Percentiles rank a stretch among this genome's conserved stretches.
Conservation (phyloP, 1,140 invertebrate species). For the Drosophila mauritiana region DNA sequence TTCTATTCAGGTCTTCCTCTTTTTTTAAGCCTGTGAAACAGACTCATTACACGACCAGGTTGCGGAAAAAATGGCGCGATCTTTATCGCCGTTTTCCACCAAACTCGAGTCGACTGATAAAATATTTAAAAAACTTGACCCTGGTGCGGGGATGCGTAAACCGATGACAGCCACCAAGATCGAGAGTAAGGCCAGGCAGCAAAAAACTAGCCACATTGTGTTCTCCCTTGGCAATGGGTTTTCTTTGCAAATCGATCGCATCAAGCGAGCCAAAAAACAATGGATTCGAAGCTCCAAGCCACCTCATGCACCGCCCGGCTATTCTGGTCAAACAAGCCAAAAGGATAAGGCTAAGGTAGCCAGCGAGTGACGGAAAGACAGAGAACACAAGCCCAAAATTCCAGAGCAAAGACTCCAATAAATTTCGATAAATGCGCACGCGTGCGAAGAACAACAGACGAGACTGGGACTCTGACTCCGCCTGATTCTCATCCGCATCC, state of each 20-base stretch:
- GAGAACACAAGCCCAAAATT: constrained; percentile 80
- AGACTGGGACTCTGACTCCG: constrained; percentile 13
- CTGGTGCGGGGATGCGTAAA: constrained; percentile 31
- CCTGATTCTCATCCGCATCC: constrained; percentile 22
- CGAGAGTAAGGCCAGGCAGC: constrained; percentile 2
- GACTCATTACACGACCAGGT: constrained; percentile 67
- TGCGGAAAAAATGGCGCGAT: constrained; percentile 69
- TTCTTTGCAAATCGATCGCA: constrained; percentile 75
- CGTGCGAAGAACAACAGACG: constrained; percentile 64
- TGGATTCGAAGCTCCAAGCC: constrained; percentile 40
- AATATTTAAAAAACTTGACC: constrained; percentile 72
- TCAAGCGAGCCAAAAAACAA: constrained; percentile 64
- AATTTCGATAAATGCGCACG: constrained; percentile 84
- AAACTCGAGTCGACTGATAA: constrained; percentile 73
- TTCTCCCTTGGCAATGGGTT: constrained; percentile 50
- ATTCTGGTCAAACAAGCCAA: constrained; percentile 25
- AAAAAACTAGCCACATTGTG: constrained; percentile 40
- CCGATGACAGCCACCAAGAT: constrained; percentile 31
- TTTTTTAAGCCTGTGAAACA: constrained; percentile 69
- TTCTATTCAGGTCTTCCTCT: constrained; percentile 6
- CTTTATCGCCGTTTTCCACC: constrained; percentile 75
- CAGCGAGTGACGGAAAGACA: constrained; percentile 76
- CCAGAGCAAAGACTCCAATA: constrained; percentile 79
- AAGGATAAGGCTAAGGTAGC: constrained; percentile 19
- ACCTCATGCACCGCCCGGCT: constrained; percentile 18